Evolutionary conservation across 2,113 vertebrate genomes (phyloP).

Genomic region (Galeopterus variegatus): DNA sequence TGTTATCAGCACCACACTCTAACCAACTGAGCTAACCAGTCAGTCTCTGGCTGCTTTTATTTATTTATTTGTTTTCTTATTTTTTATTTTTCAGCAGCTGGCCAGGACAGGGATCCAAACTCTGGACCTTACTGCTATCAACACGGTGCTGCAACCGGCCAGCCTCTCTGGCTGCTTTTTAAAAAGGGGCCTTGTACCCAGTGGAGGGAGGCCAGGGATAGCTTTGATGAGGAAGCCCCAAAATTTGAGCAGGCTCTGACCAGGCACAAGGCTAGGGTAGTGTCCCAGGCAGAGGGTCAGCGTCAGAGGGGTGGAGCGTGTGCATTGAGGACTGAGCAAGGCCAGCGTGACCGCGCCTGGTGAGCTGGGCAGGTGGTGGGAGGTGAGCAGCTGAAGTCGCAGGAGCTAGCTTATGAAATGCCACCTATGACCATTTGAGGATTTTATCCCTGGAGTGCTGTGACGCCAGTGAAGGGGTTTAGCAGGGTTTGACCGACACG

Average conservation of each 20-base stretch:
- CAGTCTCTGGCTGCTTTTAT: no score
- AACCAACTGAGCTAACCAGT: no score
- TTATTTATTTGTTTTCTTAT: no score
- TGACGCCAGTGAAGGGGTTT: accelerated
- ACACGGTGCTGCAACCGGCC: no score
- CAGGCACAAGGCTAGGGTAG: not conserved
- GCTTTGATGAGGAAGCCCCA: not conserved
- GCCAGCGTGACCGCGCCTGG: accelerated
- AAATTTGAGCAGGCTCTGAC: not conserved
- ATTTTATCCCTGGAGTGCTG: not conserved
- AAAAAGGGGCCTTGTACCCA: not conserved
- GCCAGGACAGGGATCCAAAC: no score
- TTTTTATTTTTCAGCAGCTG: no score
- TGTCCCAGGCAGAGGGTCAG: not conserved
- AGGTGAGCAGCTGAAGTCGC: not conserved
- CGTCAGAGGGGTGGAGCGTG: accelerated
- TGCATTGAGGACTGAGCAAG: accelerated
- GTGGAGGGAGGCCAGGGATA: accelerated
- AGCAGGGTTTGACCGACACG: not conserved
- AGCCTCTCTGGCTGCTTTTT: not conserved
- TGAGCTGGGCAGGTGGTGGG: no score
- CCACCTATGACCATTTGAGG: accelerated
- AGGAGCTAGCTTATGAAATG: not conserved
- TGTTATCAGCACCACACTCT: no score
- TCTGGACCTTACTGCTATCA: no score